These are phyloP conservation scores for Diplodus sargus DNA, from an alignment of 2,797 vertebrate species.

Conservation along the genomic window DNA sequence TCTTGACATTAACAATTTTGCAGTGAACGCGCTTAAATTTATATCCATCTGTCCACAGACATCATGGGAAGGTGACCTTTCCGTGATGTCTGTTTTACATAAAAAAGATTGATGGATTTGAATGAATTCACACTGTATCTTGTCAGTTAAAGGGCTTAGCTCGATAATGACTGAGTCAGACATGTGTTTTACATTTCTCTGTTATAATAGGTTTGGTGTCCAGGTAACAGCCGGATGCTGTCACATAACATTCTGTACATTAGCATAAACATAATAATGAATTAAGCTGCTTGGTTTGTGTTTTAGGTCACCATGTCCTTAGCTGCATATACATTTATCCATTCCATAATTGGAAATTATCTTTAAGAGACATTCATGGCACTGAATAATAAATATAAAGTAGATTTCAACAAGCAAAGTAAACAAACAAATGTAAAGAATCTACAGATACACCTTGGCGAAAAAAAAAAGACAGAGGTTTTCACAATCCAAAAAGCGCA, in stretches of 20 bases:
- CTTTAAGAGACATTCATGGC: neutral
- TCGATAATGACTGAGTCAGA: neutral
- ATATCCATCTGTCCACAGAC: slow-evolving; percentile 13
- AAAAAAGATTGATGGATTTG: slow-evolving; percentile 8
- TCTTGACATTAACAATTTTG: slow-evolving; percentile 40
- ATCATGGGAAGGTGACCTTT: slow-evolving; percentile 21
- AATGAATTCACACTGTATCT: slow-evolving; percentile 4
- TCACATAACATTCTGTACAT: neutral
- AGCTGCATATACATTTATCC: neutral
- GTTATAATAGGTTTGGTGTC: neutral
- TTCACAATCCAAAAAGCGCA: neutral
- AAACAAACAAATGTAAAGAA: neutral
- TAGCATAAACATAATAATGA: neutral
- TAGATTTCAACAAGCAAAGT: neutral
- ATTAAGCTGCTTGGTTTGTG: neutral
- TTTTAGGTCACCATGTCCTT: neutral
- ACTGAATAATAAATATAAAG: neutral
- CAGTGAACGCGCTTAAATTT: slow-evolving; percentile 8
- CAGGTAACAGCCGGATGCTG: slow-evolving; percentile 1
- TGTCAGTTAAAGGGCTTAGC: neutral
- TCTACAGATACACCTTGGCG: neutral
- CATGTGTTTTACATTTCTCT: slow-evolving; percentile 3
- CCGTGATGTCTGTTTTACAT: neutral
- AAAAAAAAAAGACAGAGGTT: neutral
- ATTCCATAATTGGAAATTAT: neutral